A percentile compares a stretch with the other conserved stretches of the same genome.
phyloP scores from a whole-genome alignment of 2,888 invertebrate genomes.

The Drosophila multiciliata region DNA sequence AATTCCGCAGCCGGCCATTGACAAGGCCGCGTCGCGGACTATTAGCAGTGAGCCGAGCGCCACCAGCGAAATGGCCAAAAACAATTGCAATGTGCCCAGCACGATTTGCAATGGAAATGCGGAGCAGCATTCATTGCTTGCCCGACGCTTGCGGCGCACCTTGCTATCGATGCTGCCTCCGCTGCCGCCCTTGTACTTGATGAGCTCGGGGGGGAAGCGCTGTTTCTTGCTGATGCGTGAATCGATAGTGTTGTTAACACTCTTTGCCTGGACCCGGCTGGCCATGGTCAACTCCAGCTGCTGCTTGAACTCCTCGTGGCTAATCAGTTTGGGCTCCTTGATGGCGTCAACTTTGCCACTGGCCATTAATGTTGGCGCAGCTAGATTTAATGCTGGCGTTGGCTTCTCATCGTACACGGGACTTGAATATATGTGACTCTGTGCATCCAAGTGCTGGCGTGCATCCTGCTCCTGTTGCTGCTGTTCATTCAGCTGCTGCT shows the following conservation, averaged over 20 bases:
- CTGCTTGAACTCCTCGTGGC: slow-evolving; percentile 82
- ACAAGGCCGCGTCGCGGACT: slow-evolving; percentile 83
- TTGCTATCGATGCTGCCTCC: slow-evolving; percentile 58
- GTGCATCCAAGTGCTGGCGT: slow-evolving; percentile 73
- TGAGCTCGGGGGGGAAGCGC: slow-evolving; percentile 82
- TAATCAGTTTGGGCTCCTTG: slow-evolving; percentile 78
- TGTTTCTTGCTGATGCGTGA: slow-evolving; percentile 83
- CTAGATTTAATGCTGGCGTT: slow-evolving; percentile 65
- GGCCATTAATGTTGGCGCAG: slow-evolving; percentile 65
- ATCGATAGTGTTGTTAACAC: slow-evolving; percentile 71
- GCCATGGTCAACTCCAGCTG: slow-evolving; percentile 78
- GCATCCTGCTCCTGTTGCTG: slow-evolving; percentile 42
- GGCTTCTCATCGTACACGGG: slow-evolving; percentile 83
- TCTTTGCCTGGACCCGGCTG: slow-evolving; percentile 52
- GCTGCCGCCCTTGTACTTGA: slow-evolving; percentile 78
- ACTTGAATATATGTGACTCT: slow-evolving; percentile 84
- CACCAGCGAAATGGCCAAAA: slow-evolving; percentile 82
- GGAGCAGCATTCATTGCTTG: slow-evolving; percentile 77
- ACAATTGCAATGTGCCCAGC: slow-evolving; percentile 82
- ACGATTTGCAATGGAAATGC: slow-evolving; percentile 82
- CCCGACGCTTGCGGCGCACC: slow-evolving; percentile 47
- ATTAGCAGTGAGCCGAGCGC: slow-evolving; percentile 83
- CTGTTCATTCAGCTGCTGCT: slow-evolving; percentile 18
- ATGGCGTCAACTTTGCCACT: slow-evolving; percentile 25
- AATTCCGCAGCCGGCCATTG: slow-evolving; percentile 83